phyloP scores from a whole-genome alignment of 53 echinoderm and acorn worm genomes.

The Crossaster papposus region DNA sequence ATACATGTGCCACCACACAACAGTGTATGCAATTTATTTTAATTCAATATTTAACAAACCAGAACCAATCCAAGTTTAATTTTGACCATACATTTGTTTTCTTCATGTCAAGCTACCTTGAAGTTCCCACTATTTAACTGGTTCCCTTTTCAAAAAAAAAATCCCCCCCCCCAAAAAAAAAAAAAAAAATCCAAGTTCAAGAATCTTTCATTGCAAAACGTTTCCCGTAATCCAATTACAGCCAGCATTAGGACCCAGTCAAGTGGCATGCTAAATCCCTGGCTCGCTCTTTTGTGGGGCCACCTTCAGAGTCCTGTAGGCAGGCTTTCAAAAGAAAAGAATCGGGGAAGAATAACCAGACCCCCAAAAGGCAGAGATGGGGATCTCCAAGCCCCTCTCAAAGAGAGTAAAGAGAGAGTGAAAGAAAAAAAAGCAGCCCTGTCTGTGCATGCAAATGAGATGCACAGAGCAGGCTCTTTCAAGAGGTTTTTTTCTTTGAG shows the following conservation, averaged over 20 bases:
- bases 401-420: neutral
- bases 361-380: constrained; percentile 20
- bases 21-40: too few species aligned
- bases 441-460: constrained; percentile 60
- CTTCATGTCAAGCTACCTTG: neutral
- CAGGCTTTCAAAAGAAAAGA: constrained; percentile 13
- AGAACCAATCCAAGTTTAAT: neutral
- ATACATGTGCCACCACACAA: neutral
- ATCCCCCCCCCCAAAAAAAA: constrained; percentile 12
- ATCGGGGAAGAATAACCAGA: neutral
- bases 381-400: neutral
- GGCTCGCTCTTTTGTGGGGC: constrained; percentile 34
- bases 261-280: constrained; percentile 51
- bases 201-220: constrained; percentile 49
- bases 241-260: constrained; percentile 32
- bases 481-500: constrained; percentile 48
- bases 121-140: constrained; percentile 4
- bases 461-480: constrained; percentile 49
- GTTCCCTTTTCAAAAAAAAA: constrained; percentile 13
- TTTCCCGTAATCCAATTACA: constrained; percentile 56
- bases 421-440: neutral
- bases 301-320: constrained; percentile 32
- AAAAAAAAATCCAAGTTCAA: constrained; percentile 58
- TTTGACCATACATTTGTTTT: neutral
- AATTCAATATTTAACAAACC: neutral